A percentile compares a stretch with the other conserved stretches of the same genome.
These are phyloP conservation scores for Diprion similis DNA, from an alignment of 1,140 invertebrate species.

Conservation along the genomic window DNA sequence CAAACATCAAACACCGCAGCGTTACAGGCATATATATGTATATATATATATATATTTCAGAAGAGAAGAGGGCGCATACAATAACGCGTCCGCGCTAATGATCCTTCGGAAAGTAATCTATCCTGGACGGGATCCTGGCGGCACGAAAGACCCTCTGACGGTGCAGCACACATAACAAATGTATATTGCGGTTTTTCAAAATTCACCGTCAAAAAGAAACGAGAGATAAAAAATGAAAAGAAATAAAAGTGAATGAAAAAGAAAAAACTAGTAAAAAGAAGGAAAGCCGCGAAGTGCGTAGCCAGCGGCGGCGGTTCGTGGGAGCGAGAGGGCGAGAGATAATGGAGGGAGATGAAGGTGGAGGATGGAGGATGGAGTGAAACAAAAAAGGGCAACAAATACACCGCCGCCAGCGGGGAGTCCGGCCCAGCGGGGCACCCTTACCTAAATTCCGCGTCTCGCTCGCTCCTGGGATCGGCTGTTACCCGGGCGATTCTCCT, in stretches of 20 bases:
- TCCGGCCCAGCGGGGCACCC: conserved; percentile 45
- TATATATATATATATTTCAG: too few relatives aligned
- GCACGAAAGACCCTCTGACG: not conserved
- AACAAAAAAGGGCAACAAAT: conserved; percentile 52
- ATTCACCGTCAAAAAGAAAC: not conserved
- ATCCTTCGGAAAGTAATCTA: not conserved
- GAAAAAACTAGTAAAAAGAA: conserved; percentile 28
- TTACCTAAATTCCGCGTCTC: conserved; percentile 39
- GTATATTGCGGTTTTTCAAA: conserved; percentile 5
- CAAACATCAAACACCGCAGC: too few relatives aligned
- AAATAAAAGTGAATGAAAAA: conserved; percentile 11
- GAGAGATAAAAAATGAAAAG: not conserved
- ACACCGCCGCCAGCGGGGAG: conserved; percentile 51
- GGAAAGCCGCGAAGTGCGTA: too few relatives aligned
- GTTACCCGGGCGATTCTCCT: conserved; percentile 5
- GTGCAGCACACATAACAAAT: not conserved
- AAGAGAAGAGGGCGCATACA: too few relatives aligned
- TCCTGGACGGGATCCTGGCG: not conserved
- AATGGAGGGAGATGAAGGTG: conserved; percentile 14
- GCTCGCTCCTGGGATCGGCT: conserved; percentile 4
- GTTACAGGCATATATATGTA: too few relatives aligned
- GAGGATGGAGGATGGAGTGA: not conserved
- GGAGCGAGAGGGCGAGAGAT: conserved; percentile 15
- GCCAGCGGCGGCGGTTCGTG: not conserved
- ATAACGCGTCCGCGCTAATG: not conserved